Evolutionary conservation across 2,888 invertebrate genomes (phyloP).

Genomic region (Pachydiplax longipennis): DNA sequence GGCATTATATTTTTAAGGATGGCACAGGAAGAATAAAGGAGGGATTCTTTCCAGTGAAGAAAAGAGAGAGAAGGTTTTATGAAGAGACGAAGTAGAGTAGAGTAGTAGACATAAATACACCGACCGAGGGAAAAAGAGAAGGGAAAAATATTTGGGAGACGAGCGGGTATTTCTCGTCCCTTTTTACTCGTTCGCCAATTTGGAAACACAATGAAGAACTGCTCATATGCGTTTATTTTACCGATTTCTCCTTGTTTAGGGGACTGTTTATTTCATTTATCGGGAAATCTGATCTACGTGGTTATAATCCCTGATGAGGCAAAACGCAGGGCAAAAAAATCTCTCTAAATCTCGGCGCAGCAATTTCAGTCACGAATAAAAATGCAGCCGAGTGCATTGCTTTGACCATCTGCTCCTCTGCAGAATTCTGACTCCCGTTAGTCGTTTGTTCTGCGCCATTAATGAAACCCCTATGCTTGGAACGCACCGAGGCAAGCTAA

Average conservation of each 20-base stretch:
- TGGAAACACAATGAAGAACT: conserved; percentile 10
- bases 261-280: conserved; percentile 3
- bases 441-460: neutral
- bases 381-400: neutral
- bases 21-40: too few species aligned
- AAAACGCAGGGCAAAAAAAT: neutral
- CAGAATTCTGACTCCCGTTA: neutral
- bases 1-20: too few species aligned
- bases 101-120: too few species aligned
- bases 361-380: neutral
- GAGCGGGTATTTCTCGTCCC: neutral
- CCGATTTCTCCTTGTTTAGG: conserved; percentile 21
- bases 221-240: conserved; percentile 6
- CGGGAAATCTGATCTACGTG: conserved; percentile 29
- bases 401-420: neutral
- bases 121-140: too few species aligned
- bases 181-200: conserved; percentile 22
- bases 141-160: neutral
- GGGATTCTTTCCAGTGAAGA: too few species aligned
- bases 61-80: too few species aligned
- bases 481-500: neutral
- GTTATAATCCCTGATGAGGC: neutral
- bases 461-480: neutral
- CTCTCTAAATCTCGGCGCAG: neutral
- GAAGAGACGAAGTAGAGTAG: neutral